Conservation (phyloP, 1,140 invertebrate species). For the Phymastichus coffea region DNA sequence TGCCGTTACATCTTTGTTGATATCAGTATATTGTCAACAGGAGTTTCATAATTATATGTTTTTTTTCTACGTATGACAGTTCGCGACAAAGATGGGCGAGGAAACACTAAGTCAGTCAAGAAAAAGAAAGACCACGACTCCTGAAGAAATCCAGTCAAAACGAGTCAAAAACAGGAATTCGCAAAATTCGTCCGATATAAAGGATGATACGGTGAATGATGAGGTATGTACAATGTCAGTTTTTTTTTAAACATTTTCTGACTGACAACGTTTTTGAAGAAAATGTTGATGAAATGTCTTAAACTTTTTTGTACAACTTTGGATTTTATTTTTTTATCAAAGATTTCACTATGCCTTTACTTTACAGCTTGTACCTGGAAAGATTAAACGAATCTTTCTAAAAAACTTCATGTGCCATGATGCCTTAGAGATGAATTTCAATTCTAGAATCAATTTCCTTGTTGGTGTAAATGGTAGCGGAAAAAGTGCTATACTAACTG, state of each 20-base stretch:
- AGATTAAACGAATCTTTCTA: constrained; percentile 72
- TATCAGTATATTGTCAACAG: too few species aligned
- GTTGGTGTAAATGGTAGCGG: constrained; percentile 94
- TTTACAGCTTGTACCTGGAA: constrained; percentile 62
- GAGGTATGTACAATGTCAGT: too few species aligned
- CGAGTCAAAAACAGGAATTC: constrained; percentile 1
- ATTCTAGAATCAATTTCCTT: constrained; percentile 83
- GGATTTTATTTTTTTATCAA: background rate
- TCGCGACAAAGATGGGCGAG: too few species aligned
- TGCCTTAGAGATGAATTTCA: constrained; percentile 68
- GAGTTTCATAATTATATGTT: too few species aligned
- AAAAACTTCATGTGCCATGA: constrained; percentile 94
- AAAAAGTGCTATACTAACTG: constrained; percentile 91
- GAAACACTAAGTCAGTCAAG: constrained; percentile 3
- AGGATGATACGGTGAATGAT: too few species aligned
- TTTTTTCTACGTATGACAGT: too few species aligned
- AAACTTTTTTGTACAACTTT: background rate
- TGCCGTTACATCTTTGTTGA: too few species aligned
- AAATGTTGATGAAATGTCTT: background rate
- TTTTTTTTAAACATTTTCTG: too few species aligned
- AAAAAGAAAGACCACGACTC: background rate
- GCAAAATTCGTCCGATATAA: too few species aligned
- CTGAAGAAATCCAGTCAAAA: background rate
- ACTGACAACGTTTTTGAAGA: too few species aligned
- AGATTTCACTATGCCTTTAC: background rate